Evolutionary conservation across 2,797 vertebrate genomes (phyloP).

Genomic region (Rallus crepitans): DNA sequence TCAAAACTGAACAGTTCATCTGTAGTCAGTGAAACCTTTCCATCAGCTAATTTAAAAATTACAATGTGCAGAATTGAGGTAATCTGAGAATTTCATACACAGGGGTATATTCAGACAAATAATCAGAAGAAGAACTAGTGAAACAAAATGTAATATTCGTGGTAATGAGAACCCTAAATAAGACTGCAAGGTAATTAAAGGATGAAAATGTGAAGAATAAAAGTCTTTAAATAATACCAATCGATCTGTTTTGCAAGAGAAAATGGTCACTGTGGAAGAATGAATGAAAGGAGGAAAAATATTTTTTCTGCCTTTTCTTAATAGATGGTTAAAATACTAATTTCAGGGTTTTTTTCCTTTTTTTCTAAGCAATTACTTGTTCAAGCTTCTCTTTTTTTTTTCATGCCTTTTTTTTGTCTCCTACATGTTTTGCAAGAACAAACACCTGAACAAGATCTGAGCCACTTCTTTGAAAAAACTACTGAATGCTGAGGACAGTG

Average conservation of each 20-base stretch:
- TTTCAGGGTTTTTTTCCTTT: not conserved
- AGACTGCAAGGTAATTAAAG: not conserved
- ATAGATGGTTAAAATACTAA: not conserved
- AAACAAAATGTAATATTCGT: slow-evolving; percentile 20
- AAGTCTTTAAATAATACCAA: not conserved
- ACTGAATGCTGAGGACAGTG: not conserved
- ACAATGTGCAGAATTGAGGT: not conserved
- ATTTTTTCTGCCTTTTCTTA: not conserved
- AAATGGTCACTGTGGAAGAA: not conserved
- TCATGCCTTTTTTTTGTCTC: not conserved
- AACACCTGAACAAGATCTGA: not conserved
- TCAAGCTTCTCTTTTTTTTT: not conserved
- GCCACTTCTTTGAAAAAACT: not conserved
- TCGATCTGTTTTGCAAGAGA: not conserved
- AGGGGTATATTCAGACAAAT: not conserved
- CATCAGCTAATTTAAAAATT: slow-evolving; percentile 48
- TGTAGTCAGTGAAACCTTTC: slow-evolving; percentile 19
- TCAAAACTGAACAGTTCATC: not conserved
- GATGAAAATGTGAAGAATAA: not conserved
- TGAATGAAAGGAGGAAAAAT: not conserved
- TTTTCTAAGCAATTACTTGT: not conserved
- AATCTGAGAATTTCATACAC: slow-evolving; percentile 23
- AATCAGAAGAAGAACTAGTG: not conserved
- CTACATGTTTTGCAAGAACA: not conserved
- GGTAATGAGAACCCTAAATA: slow-evolving; percentile 30